phyloP scores from a whole-genome alignment of 2,888 invertebrate genomes.

The Autographa pulchrina region DNA sequence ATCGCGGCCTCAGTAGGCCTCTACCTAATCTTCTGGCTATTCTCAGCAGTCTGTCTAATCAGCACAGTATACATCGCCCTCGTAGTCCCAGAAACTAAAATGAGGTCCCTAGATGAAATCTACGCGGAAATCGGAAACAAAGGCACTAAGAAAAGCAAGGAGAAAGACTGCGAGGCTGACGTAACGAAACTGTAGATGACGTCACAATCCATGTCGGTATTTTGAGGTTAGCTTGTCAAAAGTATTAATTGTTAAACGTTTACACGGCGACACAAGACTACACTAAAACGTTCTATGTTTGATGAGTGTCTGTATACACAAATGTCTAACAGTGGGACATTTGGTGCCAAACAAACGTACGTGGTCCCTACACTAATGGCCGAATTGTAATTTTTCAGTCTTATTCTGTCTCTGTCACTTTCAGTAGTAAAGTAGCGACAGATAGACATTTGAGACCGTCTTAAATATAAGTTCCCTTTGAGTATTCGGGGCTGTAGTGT shows the following conservation, averaged over 20 bases:
- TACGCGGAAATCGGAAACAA: constrained; percentile 80
- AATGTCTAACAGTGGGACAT: no score
- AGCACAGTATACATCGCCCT: constrained; percentile 80
- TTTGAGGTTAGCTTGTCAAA: constrained; percentile 44
- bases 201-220: constrained; percentile 27
- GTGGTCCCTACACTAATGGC: no score
- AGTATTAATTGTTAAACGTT: constrained; percentile 26
- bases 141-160: constrained; percentile 60
- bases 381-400: no score
- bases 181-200: constrained; percentile 77
- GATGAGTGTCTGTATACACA: no score
- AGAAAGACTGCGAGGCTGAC: constrained; percentile 74
- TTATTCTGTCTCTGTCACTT: no score
- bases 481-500: neutral
- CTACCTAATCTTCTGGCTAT: constrained; percentile 80
- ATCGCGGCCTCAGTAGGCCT: constrained; percentile 75
- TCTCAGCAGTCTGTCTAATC: constrained; percentile 79
- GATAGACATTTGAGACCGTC: no score
- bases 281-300: no score
- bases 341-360: no score
- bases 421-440: no score
- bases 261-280: neutral
- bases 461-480: no score
- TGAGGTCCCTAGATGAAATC: constrained; percentile 80
- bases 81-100: constrained; percentile 82